Evolutionary conservation across 2,888 invertebrate genomes (phyloP).

Genomic region (Drosophila robusta): DNA sequence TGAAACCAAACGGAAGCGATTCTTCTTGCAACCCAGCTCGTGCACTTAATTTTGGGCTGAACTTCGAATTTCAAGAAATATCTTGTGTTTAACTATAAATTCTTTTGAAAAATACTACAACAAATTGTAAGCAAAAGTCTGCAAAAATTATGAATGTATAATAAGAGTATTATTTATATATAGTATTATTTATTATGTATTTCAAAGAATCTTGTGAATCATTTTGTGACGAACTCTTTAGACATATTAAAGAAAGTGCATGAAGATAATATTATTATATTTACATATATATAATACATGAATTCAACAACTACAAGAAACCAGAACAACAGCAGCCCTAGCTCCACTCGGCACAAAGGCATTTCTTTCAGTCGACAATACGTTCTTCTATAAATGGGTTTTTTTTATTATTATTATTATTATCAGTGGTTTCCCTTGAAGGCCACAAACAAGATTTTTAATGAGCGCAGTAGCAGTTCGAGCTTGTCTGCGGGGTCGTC

Average conservation of each 20-base stretch:
- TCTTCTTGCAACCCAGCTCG: slow-evolving; percentile 1
- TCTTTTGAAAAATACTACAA: background rate
- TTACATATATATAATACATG: no score
- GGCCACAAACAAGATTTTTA: slow-evolving; percentile 23
- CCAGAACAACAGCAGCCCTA: slow-evolving; percentile 2
- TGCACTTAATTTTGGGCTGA: slow-evolving; percentile 11
- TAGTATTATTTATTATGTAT: no score
- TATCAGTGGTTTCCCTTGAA: slow-evolving; percentile 35
- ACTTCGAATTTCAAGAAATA: slow-evolving; percentile 2
- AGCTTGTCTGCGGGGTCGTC: slow-evolving; percentile 8
- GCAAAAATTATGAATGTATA: background rate
- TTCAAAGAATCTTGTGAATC: no score
- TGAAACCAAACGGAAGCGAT: slow-evolving; percentile 74
- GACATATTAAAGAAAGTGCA: no score
- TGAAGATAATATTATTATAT: no score
- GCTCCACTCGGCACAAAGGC: slow-evolving; percentile 31
- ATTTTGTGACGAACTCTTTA: no score
- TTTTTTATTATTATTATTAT: slow-evolving; percentile 22
- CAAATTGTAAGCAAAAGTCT: background rate
- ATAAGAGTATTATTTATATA: background rate
- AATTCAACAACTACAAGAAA: background rate
- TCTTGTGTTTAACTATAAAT: background rate
- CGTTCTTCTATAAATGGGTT: slow-evolving; percentile 17
- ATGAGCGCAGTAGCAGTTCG: slow-evolving; percentile 17
- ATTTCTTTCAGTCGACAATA: slow-evolving; percentile 45